Percentiles rank a stretch among this genome's conserved stretches.
These are phyloP conservation scores for Cirrhinus mrigala DNA, from an alignment of 2,797 vertebrate species.

Conservation along the genomic window DNA sequence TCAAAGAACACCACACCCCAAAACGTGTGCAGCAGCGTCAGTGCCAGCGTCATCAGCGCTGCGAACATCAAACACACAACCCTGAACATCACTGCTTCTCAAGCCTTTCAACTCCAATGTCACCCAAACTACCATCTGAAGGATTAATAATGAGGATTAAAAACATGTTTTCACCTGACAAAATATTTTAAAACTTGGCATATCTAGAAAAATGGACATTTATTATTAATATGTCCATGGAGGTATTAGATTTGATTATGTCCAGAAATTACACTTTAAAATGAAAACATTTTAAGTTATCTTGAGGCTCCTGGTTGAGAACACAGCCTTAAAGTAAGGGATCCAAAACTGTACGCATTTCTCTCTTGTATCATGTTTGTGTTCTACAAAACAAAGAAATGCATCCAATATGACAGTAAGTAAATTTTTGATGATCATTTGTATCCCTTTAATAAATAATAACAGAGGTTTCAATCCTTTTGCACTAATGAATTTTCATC, in stretches of 20 bases:
- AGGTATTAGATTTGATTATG: no score
- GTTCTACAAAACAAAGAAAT: no score
- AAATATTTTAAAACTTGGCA: not conserved
- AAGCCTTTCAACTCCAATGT: no score
- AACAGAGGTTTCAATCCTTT: not conserved
- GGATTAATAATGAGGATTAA: not conserved
- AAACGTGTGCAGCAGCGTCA: conserved; percentile 82
- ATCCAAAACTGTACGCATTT: not conserved
- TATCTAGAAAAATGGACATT: no score
- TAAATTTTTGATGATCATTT: not conserved
- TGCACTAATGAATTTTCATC: not conserved
- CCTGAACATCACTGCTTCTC: not conserved
- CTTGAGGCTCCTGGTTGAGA: not conserved
- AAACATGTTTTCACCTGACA: not conserved
- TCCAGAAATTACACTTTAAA: not conserved
- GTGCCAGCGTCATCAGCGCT: conserved; percentile 83
- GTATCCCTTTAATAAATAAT: not conserved
- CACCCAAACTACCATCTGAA: not conserved
- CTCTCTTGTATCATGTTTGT: not conserved
- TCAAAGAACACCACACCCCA: conserved; percentile 84
- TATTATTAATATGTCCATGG: no score
- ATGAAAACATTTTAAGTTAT: no score
- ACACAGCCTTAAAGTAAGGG: not conserved
- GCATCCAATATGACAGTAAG: not conserved
- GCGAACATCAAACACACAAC: conserved; percentile 12